Conservation (phyloP, 2,797 vertebrate genomes). For the Neosalanx taihuensis region DNA sequence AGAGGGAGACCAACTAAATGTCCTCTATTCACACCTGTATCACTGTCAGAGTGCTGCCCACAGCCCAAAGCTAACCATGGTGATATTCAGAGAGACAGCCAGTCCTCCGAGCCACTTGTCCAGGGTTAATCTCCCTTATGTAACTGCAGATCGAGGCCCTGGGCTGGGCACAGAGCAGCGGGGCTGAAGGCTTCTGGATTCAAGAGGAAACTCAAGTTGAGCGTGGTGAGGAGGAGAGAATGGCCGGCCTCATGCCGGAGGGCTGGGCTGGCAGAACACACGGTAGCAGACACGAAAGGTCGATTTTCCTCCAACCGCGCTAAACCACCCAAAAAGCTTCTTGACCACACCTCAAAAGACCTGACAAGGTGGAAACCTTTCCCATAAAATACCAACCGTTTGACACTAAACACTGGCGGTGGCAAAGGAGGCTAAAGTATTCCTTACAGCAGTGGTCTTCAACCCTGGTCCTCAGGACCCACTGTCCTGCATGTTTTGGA, state of each 20-base stretch:
- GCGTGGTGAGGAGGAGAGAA: slow-evolving; percentile 24
- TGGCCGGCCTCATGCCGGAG: slow-evolving; percentile 23
- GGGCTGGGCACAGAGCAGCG: slow-evolving; percentile 34
- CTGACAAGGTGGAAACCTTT: slow-evolving; percentile 6
- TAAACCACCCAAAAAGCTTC: background rate
- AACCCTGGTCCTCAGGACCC: too few species aligned
- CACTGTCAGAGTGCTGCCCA: slow-evolving; percentile 23
- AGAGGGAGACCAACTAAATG: background rate
- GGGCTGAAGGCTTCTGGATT: slow-evolving; percentile 31
- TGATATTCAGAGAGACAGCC: background rate
- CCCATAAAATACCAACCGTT: background rate
- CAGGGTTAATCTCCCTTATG: slow-evolving; percentile 35
- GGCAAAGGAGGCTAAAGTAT: too few species aligned
- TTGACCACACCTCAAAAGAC: background rate
- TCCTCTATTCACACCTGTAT: slow-evolving; percentile 24
- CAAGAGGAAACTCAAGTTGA: slow-evolving; percentile 35
- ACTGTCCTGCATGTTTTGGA: too few species aligned
- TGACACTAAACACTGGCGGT: background rate
- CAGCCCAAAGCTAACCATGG: slow-evolving; percentile 8
- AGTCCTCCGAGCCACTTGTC: background rate
- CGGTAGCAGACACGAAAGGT: slow-evolving; percentile 31
- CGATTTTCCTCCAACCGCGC: slow-evolving; percentile 4
- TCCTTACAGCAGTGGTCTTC: too few species aligned
- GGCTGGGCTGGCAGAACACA: slow-evolving; percentile 20
- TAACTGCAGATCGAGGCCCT: slow-evolving; percentile 34